phyloP scores from a whole-genome alignment of 2,888 invertebrate genomes.

The Drosophila melanosoma region DNA sequence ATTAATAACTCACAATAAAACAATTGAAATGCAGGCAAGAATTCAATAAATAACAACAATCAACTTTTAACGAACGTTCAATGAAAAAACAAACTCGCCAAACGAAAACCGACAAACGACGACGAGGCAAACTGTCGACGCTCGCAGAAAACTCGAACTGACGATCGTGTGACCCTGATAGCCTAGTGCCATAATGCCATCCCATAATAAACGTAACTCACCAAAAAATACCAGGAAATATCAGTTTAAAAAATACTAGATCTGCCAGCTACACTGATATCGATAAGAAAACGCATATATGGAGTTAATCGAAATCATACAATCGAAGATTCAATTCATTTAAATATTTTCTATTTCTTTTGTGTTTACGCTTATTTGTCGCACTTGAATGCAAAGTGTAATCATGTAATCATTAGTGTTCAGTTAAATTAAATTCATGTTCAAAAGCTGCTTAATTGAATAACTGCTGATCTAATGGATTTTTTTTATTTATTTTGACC shows the following conservation, averaged over 20 bases:
- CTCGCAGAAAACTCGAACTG: conserved; percentile 39
- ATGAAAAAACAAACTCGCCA: neutral
- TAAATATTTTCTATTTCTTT: neutral
- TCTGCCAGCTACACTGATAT: neutral
- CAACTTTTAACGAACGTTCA: conserved; percentile 1
- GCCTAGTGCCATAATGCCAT: conserved; percentile 6
- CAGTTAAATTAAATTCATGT: neutral
- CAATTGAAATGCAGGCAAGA: neutral
- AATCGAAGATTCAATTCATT: neutral
- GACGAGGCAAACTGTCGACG: conserved; percentile 2
- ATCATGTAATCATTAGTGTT: neutral
- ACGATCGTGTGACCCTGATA: conserved; percentile 36
- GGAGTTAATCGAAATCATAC: neutral
- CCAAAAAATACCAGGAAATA: conserved; percentile 8
- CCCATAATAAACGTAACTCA: neutral
- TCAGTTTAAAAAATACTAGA: conserved; percentile 16
- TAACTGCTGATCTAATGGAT: neutral
- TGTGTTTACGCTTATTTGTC: neutral
- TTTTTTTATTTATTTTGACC: neutral
- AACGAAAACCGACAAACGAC: neutral
- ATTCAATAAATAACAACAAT: conserved; percentile 17
- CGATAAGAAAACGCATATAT: conserved; percentile 1
- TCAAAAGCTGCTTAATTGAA: neutral
- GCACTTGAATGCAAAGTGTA: neutral
- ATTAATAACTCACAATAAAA: conserved; percentile 9